These are phyloP conservation scores for Caenorhabditis tropicalis DNA, from an alignment of 1,140 invertebrate species.

Conservation along the genomic window DNA sequence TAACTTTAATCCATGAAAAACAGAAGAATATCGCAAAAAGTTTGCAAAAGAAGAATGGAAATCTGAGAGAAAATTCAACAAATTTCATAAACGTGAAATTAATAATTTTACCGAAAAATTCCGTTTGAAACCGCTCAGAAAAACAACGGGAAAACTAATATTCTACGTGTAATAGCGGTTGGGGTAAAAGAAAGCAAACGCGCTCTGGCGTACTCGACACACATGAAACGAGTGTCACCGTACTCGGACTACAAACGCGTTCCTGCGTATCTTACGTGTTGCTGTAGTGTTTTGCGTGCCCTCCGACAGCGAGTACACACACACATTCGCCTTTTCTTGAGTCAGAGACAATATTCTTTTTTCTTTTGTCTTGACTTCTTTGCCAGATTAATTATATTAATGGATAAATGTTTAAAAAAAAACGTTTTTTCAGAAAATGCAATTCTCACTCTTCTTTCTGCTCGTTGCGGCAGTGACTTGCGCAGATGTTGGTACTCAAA, in stretches of 20 bases:
- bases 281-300: constrained; percentile 18
- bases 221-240: constrained; percentile 43
- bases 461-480: not conserved
- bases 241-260: constrained; percentile 55
- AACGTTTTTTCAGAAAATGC: not conserved
- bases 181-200: not conserved
- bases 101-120: too few species aligned
- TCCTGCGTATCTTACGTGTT: constrained; percentile 31
- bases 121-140: too few species aligned
- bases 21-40: too few species aligned
- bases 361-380: not conserved
- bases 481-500: constrained; percentile 55
- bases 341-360: not conserved
- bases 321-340: not conserved
- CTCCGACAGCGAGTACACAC: not conserved
- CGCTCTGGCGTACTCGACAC: not conserved
- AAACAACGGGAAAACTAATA: not conserved
- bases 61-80: too few species aligned
- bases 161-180: constrained; percentile 47
- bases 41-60: too few species aligned
- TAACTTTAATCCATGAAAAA: too few species aligned
- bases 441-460: not conserved
- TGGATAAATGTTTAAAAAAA: too few species aligned
- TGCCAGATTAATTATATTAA: too few species aligned
- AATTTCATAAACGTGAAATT: too few species aligned